phyloP scores from a whole-genome alignment of 2,797 vertebrate genomes.

The Myotis vivesi region DNA sequence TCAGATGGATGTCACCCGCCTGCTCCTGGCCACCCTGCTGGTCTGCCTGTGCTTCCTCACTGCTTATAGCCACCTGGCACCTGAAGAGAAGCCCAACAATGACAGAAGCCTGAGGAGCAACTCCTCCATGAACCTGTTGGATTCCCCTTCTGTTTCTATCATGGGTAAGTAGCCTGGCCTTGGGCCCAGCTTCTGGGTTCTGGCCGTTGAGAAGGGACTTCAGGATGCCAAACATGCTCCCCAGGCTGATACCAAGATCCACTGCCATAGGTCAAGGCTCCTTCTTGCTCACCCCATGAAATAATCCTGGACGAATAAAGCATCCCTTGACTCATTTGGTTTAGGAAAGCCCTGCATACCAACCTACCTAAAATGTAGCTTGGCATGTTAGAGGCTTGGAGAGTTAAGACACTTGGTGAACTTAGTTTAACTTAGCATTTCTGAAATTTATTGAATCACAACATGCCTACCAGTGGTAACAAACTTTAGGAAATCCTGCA shows the following conservation, averaged over 20 bases:
- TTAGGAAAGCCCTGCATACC: background rate
- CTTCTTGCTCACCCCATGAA: background rate
- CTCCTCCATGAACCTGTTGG: constrained; percentile 73
- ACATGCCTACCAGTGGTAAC: background rate
- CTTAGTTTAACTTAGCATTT: constrained; percentile 22
- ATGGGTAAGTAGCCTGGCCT: constrained; percentile 79
- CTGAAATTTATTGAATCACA: constrained; percentile 29
- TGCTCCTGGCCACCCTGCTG: constrained; percentile 80
- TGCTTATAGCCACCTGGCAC: constrained; percentile 72
- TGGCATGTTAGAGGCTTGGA: background rate
- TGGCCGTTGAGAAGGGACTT: background rate
- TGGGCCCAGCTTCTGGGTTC: background rate
- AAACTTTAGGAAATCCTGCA: constrained; percentile 16
- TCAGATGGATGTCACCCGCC: constrained; percentile 75
- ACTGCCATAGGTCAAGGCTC: background rate
- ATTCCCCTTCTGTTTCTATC: constrained; percentile 83
- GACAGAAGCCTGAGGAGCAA: constrained; percentile 68
- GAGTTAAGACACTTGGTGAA: background rate
- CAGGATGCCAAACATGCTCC: background rate
- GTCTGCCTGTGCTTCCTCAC: constrained; percentile 77
- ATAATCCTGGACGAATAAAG: background rate
- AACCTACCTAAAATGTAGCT: background rate
- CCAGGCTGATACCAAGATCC: background rate
- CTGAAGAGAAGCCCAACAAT: constrained; percentile 76
- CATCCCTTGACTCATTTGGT: background rate